Evolutionary conservation across 2,888 invertebrate species (phyloP), one percentile per base, ranked within the genome.

Genomic region (Polydrusus tereticollis): DNA sequence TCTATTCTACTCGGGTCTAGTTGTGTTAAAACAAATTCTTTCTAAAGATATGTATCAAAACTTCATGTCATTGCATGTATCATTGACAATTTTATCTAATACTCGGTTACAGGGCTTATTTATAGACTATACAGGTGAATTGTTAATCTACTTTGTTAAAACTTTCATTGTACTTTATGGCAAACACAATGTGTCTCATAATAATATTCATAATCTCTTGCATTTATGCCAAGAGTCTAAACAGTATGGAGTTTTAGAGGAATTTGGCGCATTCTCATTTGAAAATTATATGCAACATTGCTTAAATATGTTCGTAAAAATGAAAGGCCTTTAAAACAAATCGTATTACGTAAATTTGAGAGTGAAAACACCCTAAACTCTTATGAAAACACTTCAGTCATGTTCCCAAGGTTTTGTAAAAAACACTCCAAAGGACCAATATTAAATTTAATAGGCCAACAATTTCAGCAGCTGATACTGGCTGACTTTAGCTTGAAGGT

Each of bases 41-140:
- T 8, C 47, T 18, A 18, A 4, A 8, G 47, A 62, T n/a, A 69
- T 43, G 52, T 69, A 63, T 52, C n/a, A 20, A 50, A 38, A 69
- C 36, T 69, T 69, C 66, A 14, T 50, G 20, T 16, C 29, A 14
- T 38, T 69, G 45, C 69, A 69, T 69, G 62, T 66, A 18, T 45
- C 69, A 14, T 14, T 43, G 21, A 59, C 26, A 18, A 65, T 69
- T 23, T 23, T 69, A 16, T 29, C 63, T n/a, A 69, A 26, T 55
- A 33, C 8, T 33, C 7, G 5, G 8, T 33, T 33, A 8, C 33
- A 33, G 12, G 12, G 12, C 2, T 6, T 6, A 10, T 33, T 33
- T 2, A 33, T 33, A 2, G 33, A 33, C 7, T 33, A 33, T 8
- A 12, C 33, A 33, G 33, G 12, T 33, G 33, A 10, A 12, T 33